Conservation (phyloP, 1,140 invertebrate genomes). For the Campodea augens region DNA sequence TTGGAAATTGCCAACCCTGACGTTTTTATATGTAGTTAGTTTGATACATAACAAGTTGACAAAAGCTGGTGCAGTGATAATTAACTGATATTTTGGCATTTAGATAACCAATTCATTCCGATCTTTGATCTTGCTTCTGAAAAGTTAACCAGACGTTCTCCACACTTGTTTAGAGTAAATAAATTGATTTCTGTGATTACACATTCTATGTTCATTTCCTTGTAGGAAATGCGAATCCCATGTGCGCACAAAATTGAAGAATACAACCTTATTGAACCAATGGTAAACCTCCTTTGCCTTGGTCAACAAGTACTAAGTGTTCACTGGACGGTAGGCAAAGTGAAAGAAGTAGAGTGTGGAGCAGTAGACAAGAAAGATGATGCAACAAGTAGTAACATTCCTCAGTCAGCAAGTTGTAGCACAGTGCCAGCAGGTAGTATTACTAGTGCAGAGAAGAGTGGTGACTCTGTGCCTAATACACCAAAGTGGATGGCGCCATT, state of each 20-base stretch:
- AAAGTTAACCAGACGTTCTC: too few relatives aligned
- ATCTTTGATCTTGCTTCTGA: too few relatives aligned
- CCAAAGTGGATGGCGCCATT: conserved; percentile 65
- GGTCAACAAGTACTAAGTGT: conserved; percentile 8
- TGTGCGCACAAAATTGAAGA: conserved; percentile 37
- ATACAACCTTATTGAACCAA: conserved; percentile 25
- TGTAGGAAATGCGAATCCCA: conserved; percentile 46
- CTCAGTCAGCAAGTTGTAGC: conserved; percentile 1
- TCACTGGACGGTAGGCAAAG: conserved; percentile 9
- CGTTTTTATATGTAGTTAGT: too few relatives aligned
- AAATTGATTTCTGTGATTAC: background rate
- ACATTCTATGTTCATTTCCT: conserved; percentile 13
- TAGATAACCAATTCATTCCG: too few relatives aligned
- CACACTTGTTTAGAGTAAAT: too few relatives aligned
- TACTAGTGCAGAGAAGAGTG: too few relatives aligned
- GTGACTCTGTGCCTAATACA: too few relatives aligned
- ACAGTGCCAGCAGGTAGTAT: background rate
- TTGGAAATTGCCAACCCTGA: too few relatives aligned
- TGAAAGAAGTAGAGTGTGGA: conserved; percentile 11
- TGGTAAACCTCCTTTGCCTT: background rate
- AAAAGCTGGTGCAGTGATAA: too few relatives aligned
- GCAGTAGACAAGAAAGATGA: conserved; percentile 1
- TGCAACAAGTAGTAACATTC: conserved; percentile 4
- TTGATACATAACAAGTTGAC: too few relatives aligned
- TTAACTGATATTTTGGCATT: too few relatives aligned